A percentile compares a stretch with the other conserved stretches of the same genome.
Evolutionary conservation across 2,797 vertebrate genomes (phyloP).

Genomic region (Gambusia yucatana): DNA sequence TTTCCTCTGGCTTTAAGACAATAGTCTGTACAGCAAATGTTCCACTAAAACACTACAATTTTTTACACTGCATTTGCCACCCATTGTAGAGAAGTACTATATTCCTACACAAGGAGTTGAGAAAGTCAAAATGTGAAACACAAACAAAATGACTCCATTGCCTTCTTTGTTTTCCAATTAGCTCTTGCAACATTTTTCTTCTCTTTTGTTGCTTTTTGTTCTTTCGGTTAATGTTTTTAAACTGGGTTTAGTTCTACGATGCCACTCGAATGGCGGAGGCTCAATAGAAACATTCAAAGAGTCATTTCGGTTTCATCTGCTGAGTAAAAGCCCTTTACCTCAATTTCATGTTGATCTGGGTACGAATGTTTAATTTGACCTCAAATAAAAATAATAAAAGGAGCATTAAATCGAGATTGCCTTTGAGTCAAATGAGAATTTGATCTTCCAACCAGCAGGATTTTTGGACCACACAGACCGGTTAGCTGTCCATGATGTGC

Average conservation of each 20-base stretch:
- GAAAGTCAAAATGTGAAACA: background rate
- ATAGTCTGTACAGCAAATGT: background rate
- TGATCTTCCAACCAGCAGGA: background rate
- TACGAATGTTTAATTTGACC: background rate
- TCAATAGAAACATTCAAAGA: background rate
- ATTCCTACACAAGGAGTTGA: background rate
- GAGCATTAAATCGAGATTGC: background rate
- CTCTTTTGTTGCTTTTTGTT: background rate
- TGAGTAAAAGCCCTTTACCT: background rate
- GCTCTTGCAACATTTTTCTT: background rate
- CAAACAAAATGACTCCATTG: background rate
- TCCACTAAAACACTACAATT: background rate
- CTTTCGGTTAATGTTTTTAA: background rate
- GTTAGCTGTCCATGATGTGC: no score
- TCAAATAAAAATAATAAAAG: background rate
- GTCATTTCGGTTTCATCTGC: background rate
- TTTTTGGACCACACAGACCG: background rate
- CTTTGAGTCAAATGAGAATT: background rate
- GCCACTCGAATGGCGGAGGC: background rate
- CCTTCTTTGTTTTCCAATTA: background rate
- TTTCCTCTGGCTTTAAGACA: constrained; percentile 8
- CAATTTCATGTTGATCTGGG: background rate
- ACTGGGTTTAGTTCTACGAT: background rate
- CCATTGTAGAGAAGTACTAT: background rate
- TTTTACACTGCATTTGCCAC: no score